phyloP scores from a whole-genome alignment of 2,888 invertebrate species.

The Hirtodrosophila histrioides region DNA sequence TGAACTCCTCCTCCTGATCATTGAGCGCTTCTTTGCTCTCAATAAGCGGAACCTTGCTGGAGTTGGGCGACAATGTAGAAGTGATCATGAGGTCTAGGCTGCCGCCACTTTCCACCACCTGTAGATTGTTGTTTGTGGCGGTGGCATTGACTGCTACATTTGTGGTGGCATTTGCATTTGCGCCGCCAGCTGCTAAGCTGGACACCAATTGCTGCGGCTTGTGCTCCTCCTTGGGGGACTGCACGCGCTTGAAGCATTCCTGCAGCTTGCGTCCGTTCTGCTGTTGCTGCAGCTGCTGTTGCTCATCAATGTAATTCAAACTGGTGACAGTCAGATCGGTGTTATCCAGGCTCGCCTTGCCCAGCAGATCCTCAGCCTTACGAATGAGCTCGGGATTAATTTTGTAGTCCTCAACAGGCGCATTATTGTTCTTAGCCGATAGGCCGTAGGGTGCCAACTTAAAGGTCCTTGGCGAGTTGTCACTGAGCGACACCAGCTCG shows the following conservation, averaged over 20 bases:
- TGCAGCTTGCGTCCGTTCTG: conserved; percentile 67
- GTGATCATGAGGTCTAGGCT: conserved; percentile 85
- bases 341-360: conserved; percentile 84
- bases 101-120: conserved; percentile 83
- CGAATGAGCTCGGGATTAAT: conserved; percentile 84
- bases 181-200: conserved; percentile 6
- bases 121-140: conserved; percentile 72
- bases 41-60: conserved; percentile 89
- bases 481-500: conserved; percentile 88
- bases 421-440: conserved; percentile 62
- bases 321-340: conserved; percentile 86
- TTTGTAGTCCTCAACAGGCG: conserved; percentile 80
- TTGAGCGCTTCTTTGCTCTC: conserved; percentile 82
- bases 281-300: conserved; percentile 76
- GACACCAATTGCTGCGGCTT: conserved; percentile 33
- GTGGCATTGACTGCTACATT: conserved; percentile 13
- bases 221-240: conserved; percentile 69
- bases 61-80: conserved; percentile 87
- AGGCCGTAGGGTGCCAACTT: conserved; percentile 80
- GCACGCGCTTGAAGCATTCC: conserved; percentile 69
- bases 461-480: conserved; percentile 83
- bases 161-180: conserved; percentile 3
- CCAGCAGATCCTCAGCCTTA: conserved; percentile 84
- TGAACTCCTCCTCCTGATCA: conserved; percentile 72
- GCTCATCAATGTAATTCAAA: conserved; percentile 87